phyloP scores from a whole-genome alignment of 2,797 vertebrate genomes.

The Halcyon leucocephala region DNA sequence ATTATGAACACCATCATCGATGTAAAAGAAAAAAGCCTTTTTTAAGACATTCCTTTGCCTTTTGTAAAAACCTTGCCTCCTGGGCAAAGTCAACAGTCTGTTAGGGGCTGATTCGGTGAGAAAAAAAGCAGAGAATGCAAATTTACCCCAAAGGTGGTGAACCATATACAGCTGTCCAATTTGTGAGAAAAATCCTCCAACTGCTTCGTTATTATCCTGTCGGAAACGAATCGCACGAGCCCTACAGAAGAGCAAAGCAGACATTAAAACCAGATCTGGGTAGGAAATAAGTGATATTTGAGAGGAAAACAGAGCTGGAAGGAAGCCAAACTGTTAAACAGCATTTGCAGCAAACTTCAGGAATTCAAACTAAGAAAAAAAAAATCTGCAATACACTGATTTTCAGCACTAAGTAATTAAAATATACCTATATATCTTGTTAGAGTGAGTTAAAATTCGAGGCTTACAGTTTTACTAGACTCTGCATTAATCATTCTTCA shows the following conservation, averaged over 20 bases:
- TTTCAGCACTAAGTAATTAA: not conserved
- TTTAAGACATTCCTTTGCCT: not conserved
- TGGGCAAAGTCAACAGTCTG: not conserved
- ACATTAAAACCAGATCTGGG: not conserved
- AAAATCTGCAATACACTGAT: not conserved
- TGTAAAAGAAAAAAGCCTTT: not conserved
- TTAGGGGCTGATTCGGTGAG: not conserved
- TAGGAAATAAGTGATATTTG: not conserved
- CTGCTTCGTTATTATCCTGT: conserved; percentile 90
- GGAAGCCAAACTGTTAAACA: not conserved
- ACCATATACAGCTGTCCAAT: conserved; percentile 96
- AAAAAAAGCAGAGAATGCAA: not conserved
- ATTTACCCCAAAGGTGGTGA: conserved; percentile 95
- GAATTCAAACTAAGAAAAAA: not conserved
- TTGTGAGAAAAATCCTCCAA: conserved; percentile 97
- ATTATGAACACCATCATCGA: not conserved
- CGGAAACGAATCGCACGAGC: conserved; percentile 92
- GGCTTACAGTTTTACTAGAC: not conserved
- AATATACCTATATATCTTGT: not conserved
- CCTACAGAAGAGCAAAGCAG: conserved; percentile 77
- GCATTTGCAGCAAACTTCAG: not conserved
- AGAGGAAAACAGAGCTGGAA: not conserved
- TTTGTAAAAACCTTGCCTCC: not conserved
- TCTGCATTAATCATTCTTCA: not conserved
- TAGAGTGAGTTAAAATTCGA: not conserved